Conservation (phyloP, 2,113 vertebrate genomes). For the Rhinoptilus africanus region DNA sequence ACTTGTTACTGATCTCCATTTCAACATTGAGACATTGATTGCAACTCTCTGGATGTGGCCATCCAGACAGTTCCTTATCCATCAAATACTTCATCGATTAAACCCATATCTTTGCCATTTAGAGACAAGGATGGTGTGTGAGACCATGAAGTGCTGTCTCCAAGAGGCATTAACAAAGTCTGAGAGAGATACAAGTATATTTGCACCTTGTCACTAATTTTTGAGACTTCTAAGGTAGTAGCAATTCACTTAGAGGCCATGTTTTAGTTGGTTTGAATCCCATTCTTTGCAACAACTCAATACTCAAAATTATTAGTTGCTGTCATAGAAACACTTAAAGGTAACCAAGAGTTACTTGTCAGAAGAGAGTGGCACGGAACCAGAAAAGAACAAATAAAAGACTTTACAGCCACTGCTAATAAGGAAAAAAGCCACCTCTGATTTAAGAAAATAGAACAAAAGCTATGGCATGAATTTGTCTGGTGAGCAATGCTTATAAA, state of each 20-base stretch:
- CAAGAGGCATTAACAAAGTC: neutral
- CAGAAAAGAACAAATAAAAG: neutral
- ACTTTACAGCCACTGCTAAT: neutral
- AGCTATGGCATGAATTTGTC: neutral
- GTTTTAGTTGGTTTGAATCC: neutral
- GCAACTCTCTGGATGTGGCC: neutral
- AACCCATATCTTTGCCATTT: rapidly evolving
- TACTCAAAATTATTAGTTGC: neutral
- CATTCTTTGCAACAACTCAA: neutral
- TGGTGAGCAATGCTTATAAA: neutral
- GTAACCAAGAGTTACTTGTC: neutral
- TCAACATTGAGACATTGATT: neutral
- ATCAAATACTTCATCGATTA: neutral
- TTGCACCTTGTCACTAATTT: neutral
- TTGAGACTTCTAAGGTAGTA: neutral
- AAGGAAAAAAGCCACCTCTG: neutral
- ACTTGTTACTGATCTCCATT: neutral
- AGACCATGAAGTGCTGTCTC: neutral
- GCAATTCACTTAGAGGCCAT: neutral
- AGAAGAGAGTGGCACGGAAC: neutral
- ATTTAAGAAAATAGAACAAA: neutral
- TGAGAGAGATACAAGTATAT: neutral
- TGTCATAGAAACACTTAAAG: neutral
- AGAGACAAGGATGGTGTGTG: neutral
- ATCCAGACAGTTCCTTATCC: neutral